Percentiles rank a stretch among this genome's conserved stretches.
Conservation (phyloP, 1,140 invertebrate species). For the Hycleus phaleratus region DNA sequence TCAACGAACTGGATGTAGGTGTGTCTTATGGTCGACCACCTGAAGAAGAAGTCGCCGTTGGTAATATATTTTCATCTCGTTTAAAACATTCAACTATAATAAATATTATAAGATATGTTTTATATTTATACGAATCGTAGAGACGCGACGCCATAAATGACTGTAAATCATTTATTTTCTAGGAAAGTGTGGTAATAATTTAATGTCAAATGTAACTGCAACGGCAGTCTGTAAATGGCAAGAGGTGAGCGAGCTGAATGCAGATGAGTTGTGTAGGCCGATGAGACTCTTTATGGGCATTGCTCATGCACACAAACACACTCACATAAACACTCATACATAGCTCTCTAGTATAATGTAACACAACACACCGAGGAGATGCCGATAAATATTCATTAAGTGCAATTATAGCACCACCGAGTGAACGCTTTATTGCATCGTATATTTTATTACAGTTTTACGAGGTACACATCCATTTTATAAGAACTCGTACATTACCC, state of each 20-base stretch:
- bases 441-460: conserved; percentile 40
- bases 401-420: conserved; percentile 39
- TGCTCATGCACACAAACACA: conserved; percentile 22
- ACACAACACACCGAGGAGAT: conserved; percentile 34
- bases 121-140: background rate
- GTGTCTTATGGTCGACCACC: conserved; percentile 8
- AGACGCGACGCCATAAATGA: conserved; percentile 6
- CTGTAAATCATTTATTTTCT: conserved; percentile 28
- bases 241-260: conserved; percentile 30
- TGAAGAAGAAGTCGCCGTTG: conserved; percentile 2
- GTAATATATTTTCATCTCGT: background rate
- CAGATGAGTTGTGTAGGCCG: conserved; percentile 32
- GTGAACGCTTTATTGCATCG: conserved; percentile 39
- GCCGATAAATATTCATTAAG: conserved; percentile 41
- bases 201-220: conserved; percentile 27
- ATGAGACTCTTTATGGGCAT: conserved; percentile 27
- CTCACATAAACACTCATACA: no score
- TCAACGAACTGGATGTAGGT: conserved; percentile 6
- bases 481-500: conserved; percentile 22
- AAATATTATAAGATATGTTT: background rate
- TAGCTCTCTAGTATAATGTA: conserved; percentile 29
- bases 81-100: background rate
- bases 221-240: conserved; percentile 35
- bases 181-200: conserved; percentile 28
- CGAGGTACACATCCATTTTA: conserved; percentile 31